Evolutionary conservation across 2,888 invertebrate genomes (phyloP).

Genomic region (Drosophila phalerata): DNA sequence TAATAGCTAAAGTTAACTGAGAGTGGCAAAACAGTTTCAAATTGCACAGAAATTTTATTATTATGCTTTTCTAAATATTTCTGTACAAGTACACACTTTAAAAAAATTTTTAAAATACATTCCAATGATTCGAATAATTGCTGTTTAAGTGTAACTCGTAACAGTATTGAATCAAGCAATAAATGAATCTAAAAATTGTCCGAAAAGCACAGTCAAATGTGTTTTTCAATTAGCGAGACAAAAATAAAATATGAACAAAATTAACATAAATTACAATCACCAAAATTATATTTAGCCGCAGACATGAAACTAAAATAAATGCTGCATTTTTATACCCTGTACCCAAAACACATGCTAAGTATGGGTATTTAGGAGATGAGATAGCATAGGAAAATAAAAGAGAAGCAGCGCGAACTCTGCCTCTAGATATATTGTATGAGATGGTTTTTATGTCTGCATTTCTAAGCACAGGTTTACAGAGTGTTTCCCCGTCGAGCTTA

Average conservation of each 20-base stretch:
- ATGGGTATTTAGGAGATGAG: background rate
- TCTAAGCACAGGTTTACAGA: background rate
- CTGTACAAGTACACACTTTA: background rate
- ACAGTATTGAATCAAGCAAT: background rate
- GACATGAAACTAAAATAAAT: conserved; percentile 58
- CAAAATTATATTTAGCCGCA: conserved; percentile 55
- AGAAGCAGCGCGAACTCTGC: background rate
- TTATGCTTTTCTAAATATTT: background rate
- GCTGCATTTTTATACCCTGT: conserved; percentile 29
- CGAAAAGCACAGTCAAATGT: conserved; percentile 22
- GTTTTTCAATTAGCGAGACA: conserved; percentile 53
- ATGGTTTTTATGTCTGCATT: background rate
- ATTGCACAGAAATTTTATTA: background rate
- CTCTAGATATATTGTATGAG: too few species aligned
- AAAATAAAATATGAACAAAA: conserved; percentile 51
- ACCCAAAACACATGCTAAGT: too few species aligned
- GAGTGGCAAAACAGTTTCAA: background rate
- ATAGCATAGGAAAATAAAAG: background rate
- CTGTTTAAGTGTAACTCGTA: background rate
- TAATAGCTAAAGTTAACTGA: background rate
- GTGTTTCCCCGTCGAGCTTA: background rate
- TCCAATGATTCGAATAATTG: background rate
- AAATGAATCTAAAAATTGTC: background rate
- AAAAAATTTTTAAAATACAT: background rate
- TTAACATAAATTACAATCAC: conserved; percentile 64